Evolutionary conservation across 2,888 invertebrate species (phyloP).

Genomic region (Athripsodes cinereus): DNA sequence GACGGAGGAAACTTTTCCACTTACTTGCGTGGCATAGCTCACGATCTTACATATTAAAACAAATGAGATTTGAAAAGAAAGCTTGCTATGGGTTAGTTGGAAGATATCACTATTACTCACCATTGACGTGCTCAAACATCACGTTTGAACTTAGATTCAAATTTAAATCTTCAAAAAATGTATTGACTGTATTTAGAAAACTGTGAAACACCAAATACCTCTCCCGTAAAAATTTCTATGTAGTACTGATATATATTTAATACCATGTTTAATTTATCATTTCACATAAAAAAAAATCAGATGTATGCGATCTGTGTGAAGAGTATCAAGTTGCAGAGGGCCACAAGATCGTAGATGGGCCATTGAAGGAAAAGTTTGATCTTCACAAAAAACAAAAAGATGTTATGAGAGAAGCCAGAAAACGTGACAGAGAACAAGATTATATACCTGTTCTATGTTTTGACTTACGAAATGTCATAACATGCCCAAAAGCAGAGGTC

Average conservation of each 20-base stretch:
- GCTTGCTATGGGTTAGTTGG: no score
- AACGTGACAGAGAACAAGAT: not conserved
- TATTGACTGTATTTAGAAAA: not conserved
- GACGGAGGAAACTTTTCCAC: no score
- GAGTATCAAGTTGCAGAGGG: no score
- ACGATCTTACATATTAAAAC: no score
- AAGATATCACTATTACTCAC: no score
- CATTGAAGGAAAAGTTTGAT: not conserved
- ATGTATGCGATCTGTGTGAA: not conserved
- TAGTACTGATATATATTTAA: not conserved
- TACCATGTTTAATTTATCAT: not conserved
- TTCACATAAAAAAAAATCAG: not conserved
- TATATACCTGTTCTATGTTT: no score
- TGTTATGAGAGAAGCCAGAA: not conserved
- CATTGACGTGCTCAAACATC: no score
- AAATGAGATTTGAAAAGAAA: no score
- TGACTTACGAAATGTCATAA: not conserved
- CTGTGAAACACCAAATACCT: not conserved
- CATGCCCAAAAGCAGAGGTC: no score
- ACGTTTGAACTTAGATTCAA: not conserved
- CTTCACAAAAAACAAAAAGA: slow-evolving; percentile 1
- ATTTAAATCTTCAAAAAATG: not conserved
- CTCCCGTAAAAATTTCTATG: slow-evolving; percentile 3
- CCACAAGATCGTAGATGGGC: not conserved
- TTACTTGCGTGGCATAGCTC: no score